A percentile compares a stretch with the other conserved stretches of the same genome.
phyloP scores from a whole-genome alignment of 2,888 invertebrate species.

The Ommatoiulus sabulosus region DNA sequence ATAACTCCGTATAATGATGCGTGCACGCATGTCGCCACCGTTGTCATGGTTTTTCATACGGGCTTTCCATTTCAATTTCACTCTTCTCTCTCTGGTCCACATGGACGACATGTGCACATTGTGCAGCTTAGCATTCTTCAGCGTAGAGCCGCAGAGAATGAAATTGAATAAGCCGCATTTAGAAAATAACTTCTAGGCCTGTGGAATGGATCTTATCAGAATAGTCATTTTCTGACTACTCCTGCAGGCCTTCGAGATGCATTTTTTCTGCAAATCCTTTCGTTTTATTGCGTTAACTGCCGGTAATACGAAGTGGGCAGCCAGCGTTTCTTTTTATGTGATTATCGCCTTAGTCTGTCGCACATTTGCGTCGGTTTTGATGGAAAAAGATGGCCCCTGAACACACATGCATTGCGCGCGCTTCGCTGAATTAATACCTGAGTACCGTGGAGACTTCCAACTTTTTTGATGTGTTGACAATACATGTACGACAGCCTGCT shows the following conservation, averaged over 20 bases:
- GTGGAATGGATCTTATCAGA: not conserved
- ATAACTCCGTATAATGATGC: constrained; percentile 34
- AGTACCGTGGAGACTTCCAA: too few relatives aligned
- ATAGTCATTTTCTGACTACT: not conserved
- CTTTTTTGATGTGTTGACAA: not conserved
- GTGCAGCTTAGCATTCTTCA: not conserved
- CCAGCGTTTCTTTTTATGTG: not conserved
- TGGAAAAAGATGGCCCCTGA: not conserved
- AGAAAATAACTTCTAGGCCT: constrained; percentile 34
- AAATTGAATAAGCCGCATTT: constrained; percentile 34
- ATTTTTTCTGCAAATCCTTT: constrained; percentile 3
- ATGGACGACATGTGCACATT: not conserved
- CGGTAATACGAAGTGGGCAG: constrained; percentile 11
- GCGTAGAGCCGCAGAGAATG: not conserved
- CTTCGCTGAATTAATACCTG: too few relatives aligned
- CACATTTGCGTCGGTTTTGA: not conserved
- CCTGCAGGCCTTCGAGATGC: not conserved
- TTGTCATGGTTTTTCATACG: constrained; percentile 27
- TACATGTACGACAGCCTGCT: too few relatives aligned
- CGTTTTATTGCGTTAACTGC: constrained; percentile 8
- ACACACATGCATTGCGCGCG: too few relatives aligned
- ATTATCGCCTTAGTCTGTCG: not conserved
- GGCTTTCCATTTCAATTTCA: constrained; percentile 8
- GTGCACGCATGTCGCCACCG: constrained; percentile 34
- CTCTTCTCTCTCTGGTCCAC: not conserved